phyloP scores from a whole-genome alignment of 2,113 vertebrate species.

The Actinemys pallida region DNA sequence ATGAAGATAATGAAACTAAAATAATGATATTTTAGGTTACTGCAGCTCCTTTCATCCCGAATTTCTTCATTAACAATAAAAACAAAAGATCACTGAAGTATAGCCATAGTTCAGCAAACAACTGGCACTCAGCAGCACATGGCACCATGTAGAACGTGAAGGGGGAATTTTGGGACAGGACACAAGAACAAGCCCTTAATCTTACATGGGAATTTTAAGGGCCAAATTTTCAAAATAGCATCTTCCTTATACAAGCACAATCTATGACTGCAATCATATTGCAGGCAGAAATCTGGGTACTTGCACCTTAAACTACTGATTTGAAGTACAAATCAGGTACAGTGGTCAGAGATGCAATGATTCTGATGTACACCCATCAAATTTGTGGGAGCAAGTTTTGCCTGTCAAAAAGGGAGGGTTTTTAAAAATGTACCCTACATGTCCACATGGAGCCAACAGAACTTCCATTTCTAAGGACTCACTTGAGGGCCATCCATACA shows the following conservation, averaged over 20 bases:
- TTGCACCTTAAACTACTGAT: not conserved
- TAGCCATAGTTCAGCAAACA: not conserved
- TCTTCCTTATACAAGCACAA: not conserved
- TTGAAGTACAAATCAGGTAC: not conserved
- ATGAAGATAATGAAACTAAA: constrained; percentile 24
- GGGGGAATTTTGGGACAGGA: not conserved
- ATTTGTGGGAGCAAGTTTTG: not conserved
- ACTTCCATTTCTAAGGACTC: not conserved
- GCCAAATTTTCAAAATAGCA: not conserved
- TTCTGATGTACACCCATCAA: not conserved
- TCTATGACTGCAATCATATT: not conserved
- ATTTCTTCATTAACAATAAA: not conserved
- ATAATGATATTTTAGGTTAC: not conserved
- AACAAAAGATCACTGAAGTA: not conserved
- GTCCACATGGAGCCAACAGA: not conserved
- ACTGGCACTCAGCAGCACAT: not conserved
- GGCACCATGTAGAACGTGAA: not conserved
- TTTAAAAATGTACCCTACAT: not conserved
- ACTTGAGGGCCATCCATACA: not conserved
- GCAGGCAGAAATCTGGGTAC: not conserved
- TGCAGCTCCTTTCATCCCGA: not conserved
- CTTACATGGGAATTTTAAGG: not conserved
- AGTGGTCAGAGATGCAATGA: not conserved
- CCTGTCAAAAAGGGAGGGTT: not conserved
- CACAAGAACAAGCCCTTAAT: not conserved